Base-by-base conservation (phyloP, 2,113 vertebrate genomes). In the Clinocottus analis region DNA sequence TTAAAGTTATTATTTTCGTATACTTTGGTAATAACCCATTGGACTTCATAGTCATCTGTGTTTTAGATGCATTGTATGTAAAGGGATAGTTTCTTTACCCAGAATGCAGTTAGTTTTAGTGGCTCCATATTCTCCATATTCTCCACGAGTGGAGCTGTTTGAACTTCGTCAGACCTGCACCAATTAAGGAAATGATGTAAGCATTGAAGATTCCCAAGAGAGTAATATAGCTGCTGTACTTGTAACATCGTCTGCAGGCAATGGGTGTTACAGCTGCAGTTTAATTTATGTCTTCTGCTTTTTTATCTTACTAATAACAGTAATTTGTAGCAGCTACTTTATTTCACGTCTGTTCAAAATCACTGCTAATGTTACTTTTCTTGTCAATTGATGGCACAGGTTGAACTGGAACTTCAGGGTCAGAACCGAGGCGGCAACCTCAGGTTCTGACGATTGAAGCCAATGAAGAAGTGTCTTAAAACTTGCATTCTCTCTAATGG, bases 31-130 rank as follows among this genome's bases (percentile, higher is more conserved):
- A n/a, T 43, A 25, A 70, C n/a, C 13, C 64, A 75, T 39, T 23
- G 53, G 41, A 70, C 75, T 66, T 71, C 23, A 31, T 59, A n/a
- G 66, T 67, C 75, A 87, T 79, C 45, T 83, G 64, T 5, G 31
- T 79, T 79, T 72, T 64, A 60, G 17, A 85, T 55, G 43, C 62
- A 27, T 39, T 65, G 23, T 58, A 62, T 65, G 56, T 67, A 11
- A 62, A 33, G 23, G 21, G 41, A 56, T 37, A 39, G 29, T 17
- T 67, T 79, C 43, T 11, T 58, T 79, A 39, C 37, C 62, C 59
- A 55, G 45, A 14, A 33, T 80, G 62, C 73, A 68, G 33, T 73
- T 11, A 56, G 41, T 64, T 75, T 63, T n/a, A 56, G 37, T 45
- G 33, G 47, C 21, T 27, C 4, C 17, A 12, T 23, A 37, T 47